Base-by-base conservation (phyloP, 2,113 vertebrate genomes). In the Ictalurus furcatus region DNA sequence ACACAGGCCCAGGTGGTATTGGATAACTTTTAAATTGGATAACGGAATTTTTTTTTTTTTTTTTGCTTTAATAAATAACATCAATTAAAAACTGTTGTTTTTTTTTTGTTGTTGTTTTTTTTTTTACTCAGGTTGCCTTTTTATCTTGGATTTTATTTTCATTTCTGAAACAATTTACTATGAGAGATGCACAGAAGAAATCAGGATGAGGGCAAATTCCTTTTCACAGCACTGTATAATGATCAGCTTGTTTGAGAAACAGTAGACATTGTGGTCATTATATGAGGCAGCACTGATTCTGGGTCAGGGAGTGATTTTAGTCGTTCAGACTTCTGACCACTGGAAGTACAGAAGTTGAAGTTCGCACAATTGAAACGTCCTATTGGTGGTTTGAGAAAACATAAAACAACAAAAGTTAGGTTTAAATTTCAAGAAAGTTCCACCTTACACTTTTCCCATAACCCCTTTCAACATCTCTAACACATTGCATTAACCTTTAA, bases 371-470 rank as follows among this genome's bases (percentile, higher is more conserved):
- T 9, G 4, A 48, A n/a, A 79, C 5, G 17, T 16, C 13, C 28
- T 6, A 5, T 14, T 14, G 48, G 11, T 80, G 59, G 54, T 58
- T 58, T 19, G 28, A 17, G n/a, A 34, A 61, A 59, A 21, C 9
- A 21, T 59, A 48, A 69, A 85, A 5, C 28, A 71, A 28, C 17
- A 52, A 30, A 69, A 5, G 1, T 71, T 71, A 73, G 40, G 16
- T 54, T 85, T 25, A 9, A 65, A 30, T 85, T 52, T 69, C 44
- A 63, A 44, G 37, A 63, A n/a, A 8, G 0, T 85, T 54, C 48
- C 48, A 85, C 44, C n/a, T 28, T 30, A 65, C 86, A 78, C 87
- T 88, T 90, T 73, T 86, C 73, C 59, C 73, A 88, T 84, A 74
- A 74, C 40, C 85, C 84, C 85, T 79, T 86, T 85, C 79, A 87